phyloP scores from a whole-genome alignment of 2,888 invertebrate genomes.

The Harpagoxenus sublaevis region DNA sequence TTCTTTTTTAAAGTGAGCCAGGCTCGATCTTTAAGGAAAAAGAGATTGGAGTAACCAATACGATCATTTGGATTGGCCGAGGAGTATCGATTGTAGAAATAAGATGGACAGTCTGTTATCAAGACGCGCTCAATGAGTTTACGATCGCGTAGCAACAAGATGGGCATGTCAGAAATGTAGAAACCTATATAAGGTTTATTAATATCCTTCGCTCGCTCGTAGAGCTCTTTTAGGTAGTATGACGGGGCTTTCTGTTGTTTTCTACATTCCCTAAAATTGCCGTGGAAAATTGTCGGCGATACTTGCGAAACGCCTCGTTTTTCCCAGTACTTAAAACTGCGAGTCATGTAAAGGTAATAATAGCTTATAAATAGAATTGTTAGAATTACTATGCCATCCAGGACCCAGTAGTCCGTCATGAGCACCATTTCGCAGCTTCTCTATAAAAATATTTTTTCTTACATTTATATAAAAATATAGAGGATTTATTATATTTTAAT shows the following conservation, averaged over 20 bases:
- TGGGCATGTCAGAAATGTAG: slow-evolving; percentile 84
- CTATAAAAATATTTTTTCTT: not conserved
- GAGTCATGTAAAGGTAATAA: slow-evolving; percentile 74
- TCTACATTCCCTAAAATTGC: slow-evolving; percentile 83
- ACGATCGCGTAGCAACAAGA: slow-evolving; percentile 84
- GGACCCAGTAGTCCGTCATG: slow-evolving; percentile 67
- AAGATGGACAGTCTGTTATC: slow-evolving; percentile 85
- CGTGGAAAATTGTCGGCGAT: slow-evolving; percentile 82
- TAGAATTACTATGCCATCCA: slow-evolving; percentile 68
- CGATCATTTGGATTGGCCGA: slow-evolving; percentile 82
- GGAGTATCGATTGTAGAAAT: slow-evolving; percentile 82
- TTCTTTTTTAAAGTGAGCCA: slow-evolving; percentile 86
- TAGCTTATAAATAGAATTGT: slow-evolving; percentile 53
- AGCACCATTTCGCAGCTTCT: slow-evolving; percentile 65
- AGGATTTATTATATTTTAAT: not conserved
- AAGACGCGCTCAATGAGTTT: slow-evolving; percentile 85
- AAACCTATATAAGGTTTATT: slow-evolving; percentile 82
- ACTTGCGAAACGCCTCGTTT: slow-evolving; percentile 84
- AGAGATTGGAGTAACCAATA: slow-evolving; percentile 84
- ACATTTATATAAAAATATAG: not conserved
- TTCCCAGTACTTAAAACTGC: slow-evolving; percentile 80
- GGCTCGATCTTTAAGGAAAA: slow-evolving; percentile 84
- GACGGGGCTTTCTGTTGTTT: slow-evolving; percentile 79
- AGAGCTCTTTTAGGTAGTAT: slow-evolving; percentile 82
- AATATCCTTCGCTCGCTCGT: slow-evolving; percentile 77